Percentiles rank a stretch among this genome's conserved stretches.
phyloP scores from a whole-genome alignment of 2,797 vertebrate genomes.

The Microctenopoma steveboyesi region DNA sequence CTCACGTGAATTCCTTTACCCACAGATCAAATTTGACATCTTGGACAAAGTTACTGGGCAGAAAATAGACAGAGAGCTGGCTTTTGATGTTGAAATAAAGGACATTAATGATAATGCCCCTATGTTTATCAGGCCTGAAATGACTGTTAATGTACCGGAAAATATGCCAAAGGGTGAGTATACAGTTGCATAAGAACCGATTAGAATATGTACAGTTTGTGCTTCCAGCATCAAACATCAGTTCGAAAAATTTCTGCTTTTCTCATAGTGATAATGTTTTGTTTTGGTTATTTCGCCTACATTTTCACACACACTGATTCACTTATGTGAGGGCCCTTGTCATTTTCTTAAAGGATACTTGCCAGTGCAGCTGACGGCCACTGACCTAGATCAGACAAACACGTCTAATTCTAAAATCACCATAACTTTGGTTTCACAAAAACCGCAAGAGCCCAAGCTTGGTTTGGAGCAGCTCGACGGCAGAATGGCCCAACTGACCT shows the following conservation, averaged over 20 bases:
- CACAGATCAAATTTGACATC: constrained; percentile 84
- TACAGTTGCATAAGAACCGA: not conserved
- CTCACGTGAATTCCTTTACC: not conserved
- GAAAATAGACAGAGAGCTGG: constrained; percentile 76
- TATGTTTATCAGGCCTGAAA: constrained; percentile 44
- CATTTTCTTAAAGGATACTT: constrained; percentile 53
- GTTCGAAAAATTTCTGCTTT: not conserved
- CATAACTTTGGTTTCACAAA: constrained; percentile 78
- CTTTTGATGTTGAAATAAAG: constrained; percentile 82
- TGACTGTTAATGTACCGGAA: constrained; percentile 67
- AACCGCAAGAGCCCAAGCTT: constrained; percentile 70
- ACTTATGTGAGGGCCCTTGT: not conserved
- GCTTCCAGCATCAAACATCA: not conserved
- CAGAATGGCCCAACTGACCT: constrained; percentile 55
- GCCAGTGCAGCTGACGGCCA: constrained; percentile 54
- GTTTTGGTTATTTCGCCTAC: not conserved
- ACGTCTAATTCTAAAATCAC: constrained; percentile 79
- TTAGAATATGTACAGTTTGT: not conserved
- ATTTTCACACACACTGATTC: not conserved
- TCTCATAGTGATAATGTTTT: not conserved
- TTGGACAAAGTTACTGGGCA: rapidly evolving
- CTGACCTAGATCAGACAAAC: constrained; percentile 77
- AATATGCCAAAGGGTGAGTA: constrained; percentile 64
- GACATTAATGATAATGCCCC: constrained; percentile 89
- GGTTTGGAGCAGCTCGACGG: not conserved